Conservation (phyloP, 2,888 invertebrate genomes). For the Diaperis boleti region DNA sequence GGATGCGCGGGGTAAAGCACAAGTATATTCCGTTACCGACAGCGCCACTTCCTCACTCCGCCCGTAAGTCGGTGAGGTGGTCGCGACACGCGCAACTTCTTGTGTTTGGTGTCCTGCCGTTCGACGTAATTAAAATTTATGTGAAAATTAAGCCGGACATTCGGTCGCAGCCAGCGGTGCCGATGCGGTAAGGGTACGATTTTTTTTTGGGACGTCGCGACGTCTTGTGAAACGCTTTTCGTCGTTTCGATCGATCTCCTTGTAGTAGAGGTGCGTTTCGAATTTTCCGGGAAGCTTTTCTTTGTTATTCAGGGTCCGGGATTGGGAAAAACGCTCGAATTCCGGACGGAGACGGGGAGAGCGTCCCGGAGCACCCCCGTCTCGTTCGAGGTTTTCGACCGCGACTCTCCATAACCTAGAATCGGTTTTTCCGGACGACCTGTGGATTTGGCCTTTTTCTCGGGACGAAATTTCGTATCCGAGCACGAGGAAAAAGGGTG, state of each 20-base stretch:
- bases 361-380: slow-evolving; percentile 18
- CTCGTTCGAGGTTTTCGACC: slow-evolving; percentile 7
- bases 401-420: slow-evolving; percentile 36
- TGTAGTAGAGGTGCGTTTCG: too few relatives aligned
- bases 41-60: slow-evolving; percentile 48
- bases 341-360: slow-evolving; percentile 17
- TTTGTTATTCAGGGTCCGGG: slow-evolving; percentile 22
- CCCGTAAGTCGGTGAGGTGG: slow-evolving; percentile 46
- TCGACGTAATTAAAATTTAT: slow-evolving; percentile 36
- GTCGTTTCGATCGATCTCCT: slow-evolving; percentile 39
- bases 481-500: slow-evolving; percentile 14
- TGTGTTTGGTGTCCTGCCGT: slow-evolving; percentile 41
- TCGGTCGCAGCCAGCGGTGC: slow-evolving; percentile 10
- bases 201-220: slow-evolving; percentile 15
- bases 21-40: slow-evolving; percentile 43
- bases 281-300: slow-evolving; percentile 5
- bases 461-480: slow-evolving; percentile 27
- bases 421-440: slow-evolving; percentile 36
- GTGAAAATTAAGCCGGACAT: slow-evolving; percentile 19
- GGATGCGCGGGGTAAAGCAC: slow-evolving; percentile 54
- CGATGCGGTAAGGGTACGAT: slow-evolving; percentile 25
- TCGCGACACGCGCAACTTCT: slow-evolving; percentile 45
- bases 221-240: slow-evolving; percentile 36
- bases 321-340: slow-evolving; percentile 22
- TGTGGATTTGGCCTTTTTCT: slow-evolving; percentile 33